Conservation (phyloP, 2,888 invertebrate genomes). For the Amblyjoppa fuscipennis region DNA sequence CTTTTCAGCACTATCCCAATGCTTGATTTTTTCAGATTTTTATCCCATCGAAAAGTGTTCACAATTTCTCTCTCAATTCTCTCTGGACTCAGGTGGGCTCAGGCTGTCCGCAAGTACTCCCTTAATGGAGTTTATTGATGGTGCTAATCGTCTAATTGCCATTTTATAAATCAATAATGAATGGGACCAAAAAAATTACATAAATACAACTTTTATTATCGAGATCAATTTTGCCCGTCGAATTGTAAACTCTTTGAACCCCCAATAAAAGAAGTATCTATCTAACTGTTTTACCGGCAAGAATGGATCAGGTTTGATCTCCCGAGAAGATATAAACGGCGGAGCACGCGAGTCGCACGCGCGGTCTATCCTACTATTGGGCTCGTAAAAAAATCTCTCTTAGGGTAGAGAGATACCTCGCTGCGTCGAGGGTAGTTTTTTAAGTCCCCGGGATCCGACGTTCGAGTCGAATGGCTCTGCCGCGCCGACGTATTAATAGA, state of each 20-base stretch:
- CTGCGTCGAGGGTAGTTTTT: conserved; percentile 61
- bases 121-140: too few species aligned
- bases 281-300: neutral
- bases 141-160: neutral
- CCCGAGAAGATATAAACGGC: conserved; percentile 12
- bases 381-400: conserved; percentile 41
- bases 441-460: conserved; percentile 55
- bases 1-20: too few species aligned
- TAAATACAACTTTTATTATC: neutral
- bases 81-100: too few species aligned
- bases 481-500: conserved; percentile 58
- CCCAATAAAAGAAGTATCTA: neutral
- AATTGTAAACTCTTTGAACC: neutral
- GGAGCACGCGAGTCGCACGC: conserved; percentile 26
- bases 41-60: too few species aligned
- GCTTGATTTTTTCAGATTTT: too few species aligned
- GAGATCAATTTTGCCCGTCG: neutral
- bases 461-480: conserved; percentile 31
- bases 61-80: too few species aligned
- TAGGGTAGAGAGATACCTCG: conserved; percentile 28
- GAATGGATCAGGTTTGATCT: neutral
- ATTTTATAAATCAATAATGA: neutral
- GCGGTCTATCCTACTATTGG: conserved; percentile 19
- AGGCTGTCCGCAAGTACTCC: too few species aligned
- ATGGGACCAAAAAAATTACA: neutral